Conservation (phyloP, 2,797 vertebrate species). For the Siniperca scherzeri region DNA sequence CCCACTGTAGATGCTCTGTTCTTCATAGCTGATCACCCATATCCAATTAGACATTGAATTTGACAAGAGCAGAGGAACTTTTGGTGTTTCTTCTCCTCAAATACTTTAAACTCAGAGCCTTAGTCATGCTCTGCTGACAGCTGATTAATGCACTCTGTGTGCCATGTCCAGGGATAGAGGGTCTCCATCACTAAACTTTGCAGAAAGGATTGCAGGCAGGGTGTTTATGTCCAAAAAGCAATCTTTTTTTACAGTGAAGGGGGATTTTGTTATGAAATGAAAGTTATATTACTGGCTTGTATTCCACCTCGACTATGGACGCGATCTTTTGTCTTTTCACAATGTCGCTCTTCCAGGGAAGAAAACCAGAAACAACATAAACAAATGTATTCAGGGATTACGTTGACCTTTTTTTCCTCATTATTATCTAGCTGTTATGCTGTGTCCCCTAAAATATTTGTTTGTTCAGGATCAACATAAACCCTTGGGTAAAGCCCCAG, state of each 20-base stretch:
- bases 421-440: slow-evolving; percentile 25
- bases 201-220: slow-evolving; percentile 40
- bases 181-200: slow-evolving; percentile 59
- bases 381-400: slow-evolving; percentile 19
- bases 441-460: slow-evolving; percentile 45
- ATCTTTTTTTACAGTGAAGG: slow-evolving; percentile 34
- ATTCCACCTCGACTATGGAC: neutral
- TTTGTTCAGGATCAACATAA: slow-evolving; percentile 53
- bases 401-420: slow-evolving; percentile 28
- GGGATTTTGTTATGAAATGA: neutral
- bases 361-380: slow-evolving; percentile 3
- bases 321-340: slow-evolving; percentile 32
- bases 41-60: slow-evolving; percentile 82
- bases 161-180: slow-evolving; percentile 60
- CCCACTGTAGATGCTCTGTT: slow-evolving; percentile 58
- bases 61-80: slow-evolving; percentile 73
- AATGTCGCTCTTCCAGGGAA: slow-evolving; percentile 9
- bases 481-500: slow-evolving; percentile 34
- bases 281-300: slow-evolving; percentile 25
- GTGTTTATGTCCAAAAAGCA: slow-evolving; percentile 40
- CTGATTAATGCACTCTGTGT: slow-evolving; percentile 76
- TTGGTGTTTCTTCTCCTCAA: slow-evolving; percentile 51
- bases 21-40: slow-evolving; percentile 71
- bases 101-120: slow-evolving; percentile 63
- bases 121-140: slow-evolving; percentile 76